Evolutionary conservation across 2,888 invertebrate genomes (phyloP), one percentile per base, ranked within the genome.

Genomic region (Charanyca ferruginea): DNA sequence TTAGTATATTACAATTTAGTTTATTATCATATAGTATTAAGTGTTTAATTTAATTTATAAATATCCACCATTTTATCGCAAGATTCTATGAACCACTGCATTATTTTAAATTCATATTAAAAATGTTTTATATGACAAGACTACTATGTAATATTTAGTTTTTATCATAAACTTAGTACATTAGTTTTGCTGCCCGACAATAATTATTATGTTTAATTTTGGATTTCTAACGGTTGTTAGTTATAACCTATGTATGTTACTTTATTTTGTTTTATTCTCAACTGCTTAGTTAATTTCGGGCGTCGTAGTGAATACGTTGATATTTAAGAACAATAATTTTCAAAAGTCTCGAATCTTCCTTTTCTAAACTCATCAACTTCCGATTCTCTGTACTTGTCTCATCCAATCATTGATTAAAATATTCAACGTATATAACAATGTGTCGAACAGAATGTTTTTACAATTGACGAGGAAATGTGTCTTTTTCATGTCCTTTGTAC

Each of bases 171-270:
- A 81, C 83, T 85, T 89, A 88, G 87, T 87, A 83, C 77, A 84
- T 86, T 89, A 88, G 89, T 87, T 87, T 90, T 90, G 92, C 92
- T 93, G 93, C 88, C 87, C 88, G 94, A 93, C 92, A 93, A 93
- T 92, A 92, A 91, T 87, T 60, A 73, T 86, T 87, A 85, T 82
- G 69, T 88, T 91, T 88, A 89, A 84, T 90, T 89, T 77, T 66
- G 62, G 78, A 80, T 87, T 79, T 84, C 74, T 83, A 85, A 87
- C 73, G 87, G 87, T 88, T 91, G 85, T 90, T n/a, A 82, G 83
- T 79, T 70, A 69, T 86, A 84, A 80, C 79, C 82, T 84, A 83
- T 83, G 74, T 79, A 83, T 84, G 80, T 83, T 85, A 83, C 79
- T 84, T 79, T 76, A 73, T 79, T 76, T 81, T 83, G 79, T 64